Evolutionary conservation across 2,113 vertebrate genomes (phyloP).

Genomic region (Poecile atricapillus): DNA sequence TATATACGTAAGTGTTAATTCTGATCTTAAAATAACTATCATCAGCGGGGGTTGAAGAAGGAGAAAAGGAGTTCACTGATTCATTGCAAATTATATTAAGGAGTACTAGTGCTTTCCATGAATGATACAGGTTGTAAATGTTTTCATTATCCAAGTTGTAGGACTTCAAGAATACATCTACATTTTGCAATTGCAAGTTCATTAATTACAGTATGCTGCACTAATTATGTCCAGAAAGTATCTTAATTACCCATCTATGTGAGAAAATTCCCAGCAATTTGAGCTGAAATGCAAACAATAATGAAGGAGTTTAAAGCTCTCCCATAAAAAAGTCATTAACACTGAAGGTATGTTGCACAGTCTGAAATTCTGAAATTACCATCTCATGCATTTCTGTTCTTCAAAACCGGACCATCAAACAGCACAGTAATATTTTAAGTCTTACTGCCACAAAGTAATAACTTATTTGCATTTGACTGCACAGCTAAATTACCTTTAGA

Average conservation of each 20-base stretch:
- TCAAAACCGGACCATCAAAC: neutral
- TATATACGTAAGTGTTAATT: neutral
- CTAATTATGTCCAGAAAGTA: neutral
- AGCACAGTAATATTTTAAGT: neutral
- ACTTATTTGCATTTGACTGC: slow-evolving; percentile 47
- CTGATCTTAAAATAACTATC: slow-evolving; percentile 40
- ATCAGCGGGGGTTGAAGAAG: neutral
- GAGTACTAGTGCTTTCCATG: slow-evolving; percentile 35
- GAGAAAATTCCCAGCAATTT: neutral
- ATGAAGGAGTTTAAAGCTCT: neutral
- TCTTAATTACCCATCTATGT: neutral
- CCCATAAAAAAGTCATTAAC: slow-evolving; percentile 8
- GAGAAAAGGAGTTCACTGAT: slow-evolving; percentile 10
- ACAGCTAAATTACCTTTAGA: slow-evolving; percentile 52
- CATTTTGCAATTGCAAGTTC: neutral
- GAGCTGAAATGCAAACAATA: slow-evolving; percentile 15
- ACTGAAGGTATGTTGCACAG: neutral
- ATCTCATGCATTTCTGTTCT: neutral
- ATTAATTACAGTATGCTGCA: slow-evolving; percentile 10
- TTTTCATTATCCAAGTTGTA: slow-evolving; percentile 4
- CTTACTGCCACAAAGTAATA: neutral
- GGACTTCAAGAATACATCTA: neutral
- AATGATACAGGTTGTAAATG: slow-evolving; percentile 26
- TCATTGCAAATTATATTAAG: slow-evolving; percentile 16
- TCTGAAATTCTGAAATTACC: neutral